Base-by-base conservation (phyloP, 1,140 invertebrate species). In the Brachystomella parvula region DNA sequence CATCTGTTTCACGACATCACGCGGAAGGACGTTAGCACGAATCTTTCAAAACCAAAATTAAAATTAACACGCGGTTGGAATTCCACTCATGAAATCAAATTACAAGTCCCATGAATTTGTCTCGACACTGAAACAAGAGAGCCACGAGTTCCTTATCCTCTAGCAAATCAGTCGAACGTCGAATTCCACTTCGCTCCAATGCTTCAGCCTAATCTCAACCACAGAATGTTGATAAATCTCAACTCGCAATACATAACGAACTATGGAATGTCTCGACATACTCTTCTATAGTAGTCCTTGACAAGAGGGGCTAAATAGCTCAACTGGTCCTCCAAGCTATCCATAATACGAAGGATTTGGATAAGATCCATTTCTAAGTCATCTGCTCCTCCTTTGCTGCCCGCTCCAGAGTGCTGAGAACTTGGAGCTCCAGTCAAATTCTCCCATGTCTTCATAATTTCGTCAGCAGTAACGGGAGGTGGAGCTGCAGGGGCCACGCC, bases 51-150 rank as follows among this genome's bases (percentile, higher is more conserved):
- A 39, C n/a, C 3, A 24, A 56, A 62, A 19, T 47, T 3, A 44
- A 62, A 62, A 47, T 44, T 35, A 62, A 62, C 2, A 9, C 32
- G 19, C 39, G 15, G 19, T 35, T 33, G 32, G 33, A 30, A 44
- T 62, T 12, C 3, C n/a, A 60, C 21, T 60, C 3, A 15, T 29
- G 21, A 60, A 15, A 60, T 24, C 29, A 62, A 65, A 58, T 65
- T 59, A 71, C 71, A 57, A 69, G 39, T 29, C 32, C 30, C 59
- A 67, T 64, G 58, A 72, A 72, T 19, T 67, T 66, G 33, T 72
- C 67, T 29, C 67, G 28, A 56, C 65, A 64, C 29, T 65, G 63
- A 65, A 66, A 64, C 9, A 72, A 32, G 49, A 53, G 49, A 53
- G 49, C 28, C 2, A 68, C 61, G 35, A 68, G 60, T 12, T 68